Conservation (phyloP, 2,888 invertebrate species). For the Cephus rjabovi region DNA sequence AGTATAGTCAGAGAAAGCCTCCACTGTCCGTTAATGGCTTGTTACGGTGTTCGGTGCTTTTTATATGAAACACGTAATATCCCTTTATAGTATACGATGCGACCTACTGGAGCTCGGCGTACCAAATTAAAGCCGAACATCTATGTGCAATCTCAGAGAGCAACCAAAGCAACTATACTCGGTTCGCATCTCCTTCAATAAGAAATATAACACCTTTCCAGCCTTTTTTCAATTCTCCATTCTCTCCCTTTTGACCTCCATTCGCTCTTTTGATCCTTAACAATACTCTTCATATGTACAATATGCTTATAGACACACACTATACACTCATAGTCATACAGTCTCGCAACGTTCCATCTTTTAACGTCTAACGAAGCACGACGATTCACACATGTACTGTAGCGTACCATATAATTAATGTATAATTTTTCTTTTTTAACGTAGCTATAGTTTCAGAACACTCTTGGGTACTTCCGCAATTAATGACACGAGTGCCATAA, state of each 20-base stretch:
- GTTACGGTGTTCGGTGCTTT: constrained; percentile 21
- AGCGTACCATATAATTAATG: neutral
- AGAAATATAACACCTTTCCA: neutral
- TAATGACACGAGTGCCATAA: too few relatives aligned
- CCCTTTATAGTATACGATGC: neutral
- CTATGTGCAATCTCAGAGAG: neutral
- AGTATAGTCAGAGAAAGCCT: neutral
- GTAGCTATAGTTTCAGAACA: neutral
- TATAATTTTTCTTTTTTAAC: neutral
- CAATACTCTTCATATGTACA: neutral
- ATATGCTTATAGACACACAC: too few relatives aligned
- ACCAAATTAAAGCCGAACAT: constrained; percentile 27
- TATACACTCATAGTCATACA: neutral
- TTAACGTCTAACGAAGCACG: neutral
- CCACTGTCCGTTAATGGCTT: constrained; percentile 17
- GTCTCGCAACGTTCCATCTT: neutral
- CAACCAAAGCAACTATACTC: neutral
- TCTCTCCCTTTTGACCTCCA: neutral
- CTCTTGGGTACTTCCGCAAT: neutral
- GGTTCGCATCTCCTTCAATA: neutral
- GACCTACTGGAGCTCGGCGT: neutral
- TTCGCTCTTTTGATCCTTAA: neutral
- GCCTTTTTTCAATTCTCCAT: neutral
- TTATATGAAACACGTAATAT: constrained; percentile 6
- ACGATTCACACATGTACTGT: neutral